These are phyloP conservation scores for Alexandromys fortis DNA, from an alignment of 2,113 vertebrate genomes.

Conservation along the genomic window DNA sequence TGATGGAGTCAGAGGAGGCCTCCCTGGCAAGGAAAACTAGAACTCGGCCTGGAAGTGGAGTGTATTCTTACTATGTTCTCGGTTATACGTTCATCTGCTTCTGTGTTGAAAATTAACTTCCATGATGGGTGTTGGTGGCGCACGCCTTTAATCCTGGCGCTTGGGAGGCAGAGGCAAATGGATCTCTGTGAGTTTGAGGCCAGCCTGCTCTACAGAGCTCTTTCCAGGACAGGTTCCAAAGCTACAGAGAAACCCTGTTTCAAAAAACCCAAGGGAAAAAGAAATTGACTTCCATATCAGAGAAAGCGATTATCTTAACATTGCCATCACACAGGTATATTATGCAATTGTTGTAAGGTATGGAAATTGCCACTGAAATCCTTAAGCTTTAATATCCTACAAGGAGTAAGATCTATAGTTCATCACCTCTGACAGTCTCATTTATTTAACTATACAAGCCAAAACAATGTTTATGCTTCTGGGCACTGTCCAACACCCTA, in stretches of 20 bases:
- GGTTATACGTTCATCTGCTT: constrained; percentile 23
- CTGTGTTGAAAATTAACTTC: constrained; percentile 19
- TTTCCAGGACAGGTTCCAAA: too few relatives aligned
- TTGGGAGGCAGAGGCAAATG: too few relatives aligned
- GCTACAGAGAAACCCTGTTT: too few relatives aligned
- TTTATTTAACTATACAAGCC: constrained; percentile 51
- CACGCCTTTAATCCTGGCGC: too few relatives aligned
- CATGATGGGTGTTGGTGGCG: background rate
- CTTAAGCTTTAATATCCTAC: constrained; percentile 59
- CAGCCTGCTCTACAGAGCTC: too few relatives aligned
- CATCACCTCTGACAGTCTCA: constrained; percentile 53
- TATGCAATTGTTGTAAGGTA: constrained; percentile 54
- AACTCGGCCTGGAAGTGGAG: background rate
- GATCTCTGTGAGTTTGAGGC: too few relatives aligned
- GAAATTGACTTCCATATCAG: constrained; percentile 33
- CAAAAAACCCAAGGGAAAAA: too few relatives aligned
- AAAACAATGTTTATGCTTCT: constrained; percentile 31
- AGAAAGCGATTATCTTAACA: constrained; percentile 40
- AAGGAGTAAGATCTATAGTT: constrained; percentile 37
- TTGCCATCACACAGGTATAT: background rate
- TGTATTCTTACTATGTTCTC: constrained; percentile 16
- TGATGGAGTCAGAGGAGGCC: background rate
- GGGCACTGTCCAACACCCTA: constrained; percentile 17
- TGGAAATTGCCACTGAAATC: constrained; percentile 52
- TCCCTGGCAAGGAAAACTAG: background rate